A percentile compares a stretch with the other conserved stretches of the same genome.
These are phyloP conservation scores for Criorhina ranunculi DNA, from an alignment of 2,888 invertebrate genomes.

Conservation along the genomic window DNA sequence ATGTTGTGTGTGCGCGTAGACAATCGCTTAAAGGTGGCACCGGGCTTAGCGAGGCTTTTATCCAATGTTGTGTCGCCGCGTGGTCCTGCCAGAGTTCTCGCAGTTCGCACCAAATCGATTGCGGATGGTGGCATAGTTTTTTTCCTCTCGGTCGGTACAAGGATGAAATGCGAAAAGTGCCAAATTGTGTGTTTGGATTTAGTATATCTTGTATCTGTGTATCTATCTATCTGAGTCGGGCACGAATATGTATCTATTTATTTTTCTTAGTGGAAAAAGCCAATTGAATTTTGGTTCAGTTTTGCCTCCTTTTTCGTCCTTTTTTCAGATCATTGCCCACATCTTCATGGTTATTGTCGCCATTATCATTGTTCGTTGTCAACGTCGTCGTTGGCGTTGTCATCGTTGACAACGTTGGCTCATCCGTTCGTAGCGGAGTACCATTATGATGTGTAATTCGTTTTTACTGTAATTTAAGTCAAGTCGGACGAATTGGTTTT, in stretches of 20 bases:
- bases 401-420: background rate
- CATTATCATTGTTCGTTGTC: conserved; percentile 58
- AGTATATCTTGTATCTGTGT: conserved; percentile 21
- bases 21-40: conserved; percentile 62
- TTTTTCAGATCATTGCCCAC: conserved; percentile 66
- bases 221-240: conserved; percentile 18
- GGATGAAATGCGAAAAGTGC: conserved; percentile 50
- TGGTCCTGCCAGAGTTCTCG: conserved; percentile 53
- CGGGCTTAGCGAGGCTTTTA: conserved; percentile 54
- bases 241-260: conserved; percentile 17
- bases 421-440: conserved; percentile 1
- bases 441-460: conserved; percentile 69
- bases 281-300: conserved; percentile 56
- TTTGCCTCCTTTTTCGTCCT: conserved; percentile 18
- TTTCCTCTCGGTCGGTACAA: background rate
- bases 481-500: conserved; percentile 72
- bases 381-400: conserved; percentile 26
- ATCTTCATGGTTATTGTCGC: conserved; percentile 71
- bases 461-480: conserved; percentile 73
- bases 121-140: conserved; percentile 52
- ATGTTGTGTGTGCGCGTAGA: conserved; percentile 45
- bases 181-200: conserved; percentile 48
- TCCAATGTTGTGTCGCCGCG: conserved; percentile 44
- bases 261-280: conserved; percentile 33
- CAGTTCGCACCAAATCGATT: conserved; percentile 60